Percentiles rank a stretch among this genome's conserved stretches.
These are phyloP conservation scores for Crocallis elinguaria DNA, from an alignment of 2,888 invertebrate species.

Conservation along the genomic window DNA sequence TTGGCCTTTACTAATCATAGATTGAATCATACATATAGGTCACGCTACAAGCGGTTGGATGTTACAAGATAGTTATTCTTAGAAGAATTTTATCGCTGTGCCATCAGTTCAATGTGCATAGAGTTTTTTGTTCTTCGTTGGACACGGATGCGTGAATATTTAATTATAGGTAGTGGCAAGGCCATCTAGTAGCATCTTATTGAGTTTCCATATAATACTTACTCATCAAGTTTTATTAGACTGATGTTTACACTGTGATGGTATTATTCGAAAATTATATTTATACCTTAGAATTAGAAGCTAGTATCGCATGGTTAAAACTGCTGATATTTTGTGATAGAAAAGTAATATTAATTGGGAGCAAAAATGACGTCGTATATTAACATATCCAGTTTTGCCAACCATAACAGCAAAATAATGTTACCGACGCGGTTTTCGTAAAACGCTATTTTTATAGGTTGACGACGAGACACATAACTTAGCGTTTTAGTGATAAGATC, in stretches of 20 bases:
- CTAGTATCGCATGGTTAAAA: not conserved
- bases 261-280: not conserved
- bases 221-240: not conserved
- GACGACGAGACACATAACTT: slow-evolving; percentile 22
- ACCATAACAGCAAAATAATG: slow-evolving; percentile 38
- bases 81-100: slow-evolving; percentile 6
- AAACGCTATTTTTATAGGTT: slow-evolving; percentile 21
- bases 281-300: not conserved
- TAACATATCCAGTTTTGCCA: slow-evolving; percentile 60
- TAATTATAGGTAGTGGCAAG: slow-evolving; percentile 5
- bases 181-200: not conserved
- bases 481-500: slow-evolving; percentile 16
- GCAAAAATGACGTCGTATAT: slow-evolving; percentile 57
- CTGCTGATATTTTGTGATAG: not conserved
- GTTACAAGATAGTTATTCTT: slow-evolving; percentile 16
- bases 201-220: not conserved
- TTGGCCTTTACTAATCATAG: slow-evolving; percentile 46
- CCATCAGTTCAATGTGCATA: slow-evolving; percentile 6
- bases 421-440: slow-evolving; percentile 44
- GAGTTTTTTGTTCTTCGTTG: slow-evolving; percentile 13
- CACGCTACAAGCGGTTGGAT: slow-evolving; percentile 19
- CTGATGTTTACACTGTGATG: not conserved
- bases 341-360: slow-evolving; percentile 37
- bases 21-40: slow-evolving; percentile 34
- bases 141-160: slow-evolving; percentile 19